phyloP scores from a whole-genome alignment of 37 sponge, comb jelly and placozoan genomes.

The Tethya wilhelma region DNA sequence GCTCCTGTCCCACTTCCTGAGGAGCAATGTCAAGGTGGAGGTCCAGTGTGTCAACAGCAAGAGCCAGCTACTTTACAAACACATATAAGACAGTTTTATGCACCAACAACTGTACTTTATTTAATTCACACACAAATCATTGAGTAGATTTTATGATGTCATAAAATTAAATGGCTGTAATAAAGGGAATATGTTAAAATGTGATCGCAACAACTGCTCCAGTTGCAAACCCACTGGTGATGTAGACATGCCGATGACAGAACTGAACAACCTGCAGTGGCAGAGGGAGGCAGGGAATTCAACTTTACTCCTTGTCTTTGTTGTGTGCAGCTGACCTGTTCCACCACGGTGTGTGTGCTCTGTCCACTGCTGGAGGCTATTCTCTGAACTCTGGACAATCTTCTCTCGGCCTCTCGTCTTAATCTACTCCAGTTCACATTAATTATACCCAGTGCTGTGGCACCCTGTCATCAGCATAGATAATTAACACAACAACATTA shows the following conservation, averaged over 20 bases:
- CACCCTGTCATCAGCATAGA: slow-evolving; percentile 31
- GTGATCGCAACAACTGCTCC: slow-evolving; percentile 55
- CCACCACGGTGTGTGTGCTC: neutral
- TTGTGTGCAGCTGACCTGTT: slow-evolving; percentile 2
- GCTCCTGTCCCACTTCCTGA: slow-evolving; percentile 54
- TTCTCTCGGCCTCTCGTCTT: slow-evolving; percentile 18
- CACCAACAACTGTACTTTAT: neutral
- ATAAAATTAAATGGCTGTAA: neutral
- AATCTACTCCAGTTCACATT: slow-evolving; percentile 55
- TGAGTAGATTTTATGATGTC: neutral
- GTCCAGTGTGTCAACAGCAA: slow-evolving; percentile 44
- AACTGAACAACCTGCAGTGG: slow-evolving; percentile 23
- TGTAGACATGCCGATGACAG: slow-evolving; percentile 44
- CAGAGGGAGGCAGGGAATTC: neutral
- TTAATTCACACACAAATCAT: neutral
- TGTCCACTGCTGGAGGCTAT: neutral
- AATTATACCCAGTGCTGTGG: slow-evolving; percentile 49
- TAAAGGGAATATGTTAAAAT: slow-evolving; percentile 18
- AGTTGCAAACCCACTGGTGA: slow-evolving; percentile 60
- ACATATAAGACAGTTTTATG: slow-evolving; percentile 25
- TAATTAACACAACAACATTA: neutral
- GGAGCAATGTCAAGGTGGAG: slow-evolving; percentile 31
- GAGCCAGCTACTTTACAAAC: slow-evolving; percentile 21
- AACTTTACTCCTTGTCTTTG: neutral
- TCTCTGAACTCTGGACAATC: slow-evolving; percentile 15